phyloP scores from a whole-genome alignment of 2,888 invertebrate genomes.

The Epistrophe eligans region DNA sequence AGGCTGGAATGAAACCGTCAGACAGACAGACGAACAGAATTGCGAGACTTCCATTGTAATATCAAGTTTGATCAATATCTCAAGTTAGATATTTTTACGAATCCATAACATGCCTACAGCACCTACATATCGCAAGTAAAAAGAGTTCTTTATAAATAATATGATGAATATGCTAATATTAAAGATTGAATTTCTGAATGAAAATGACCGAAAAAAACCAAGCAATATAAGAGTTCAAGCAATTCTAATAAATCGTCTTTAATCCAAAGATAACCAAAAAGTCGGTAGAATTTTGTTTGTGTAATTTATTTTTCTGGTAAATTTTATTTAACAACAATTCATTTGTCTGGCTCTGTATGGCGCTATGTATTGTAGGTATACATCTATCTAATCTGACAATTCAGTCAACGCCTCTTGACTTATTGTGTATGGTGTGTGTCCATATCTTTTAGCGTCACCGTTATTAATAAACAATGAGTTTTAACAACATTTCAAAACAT shows the following conservation, averaged over 20 bases:
- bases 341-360: conserved; percentile 10
- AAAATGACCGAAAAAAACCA: too few relatives aligned
- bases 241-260: neutral
- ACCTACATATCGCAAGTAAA: too few relatives aligned
- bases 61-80: too few relatives aligned
- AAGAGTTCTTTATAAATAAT: too few relatives aligned
- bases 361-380: conserved; percentile 13
- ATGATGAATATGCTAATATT: too few relatives aligned
- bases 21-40: too few relatives aligned
- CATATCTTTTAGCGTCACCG: conserved; percentile 61
- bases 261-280: conserved; percentile 4
- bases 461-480: conserved; percentile 69
- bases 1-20: too few relatives aligned
- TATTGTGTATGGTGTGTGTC: conserved; percentile 8
- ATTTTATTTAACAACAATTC: neutral
- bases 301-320: neutral
- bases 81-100: too few relatives aligned
- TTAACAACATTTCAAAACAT: conserved; percentile 52
- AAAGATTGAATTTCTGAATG: too few relatives aligned
- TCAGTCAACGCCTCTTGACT: conserved; percentile 29
- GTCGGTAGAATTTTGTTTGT: neutral
- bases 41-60: too few relatives aligned
- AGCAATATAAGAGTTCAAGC: too few relatives aligned
- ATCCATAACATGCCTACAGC: too few relatives aligned
- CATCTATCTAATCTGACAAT: conserved; percentile 19